Conservation (phyloP, 2,113 vertebrate species). For the Ifrita kowaldi region DNA sequence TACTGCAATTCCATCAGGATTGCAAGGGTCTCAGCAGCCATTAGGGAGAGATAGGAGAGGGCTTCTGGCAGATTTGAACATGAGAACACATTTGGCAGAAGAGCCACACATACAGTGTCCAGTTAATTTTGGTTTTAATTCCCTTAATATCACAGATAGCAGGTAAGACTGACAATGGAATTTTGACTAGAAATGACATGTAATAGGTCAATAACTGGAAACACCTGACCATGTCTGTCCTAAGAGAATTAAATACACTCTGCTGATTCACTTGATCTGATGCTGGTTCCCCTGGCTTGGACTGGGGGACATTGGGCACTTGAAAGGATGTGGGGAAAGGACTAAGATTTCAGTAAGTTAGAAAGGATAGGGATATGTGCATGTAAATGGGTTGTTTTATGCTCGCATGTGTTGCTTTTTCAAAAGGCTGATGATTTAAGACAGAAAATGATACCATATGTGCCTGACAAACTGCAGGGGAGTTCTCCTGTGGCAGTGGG, state of each 20-base stretch:
- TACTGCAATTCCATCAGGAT: background rate
- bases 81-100: background rate
- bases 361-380: background rate
- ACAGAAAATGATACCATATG: background rate
- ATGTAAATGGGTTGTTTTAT: background rate
- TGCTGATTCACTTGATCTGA: background rate
- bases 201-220: background rate
- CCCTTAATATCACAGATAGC: background rate
- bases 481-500: background rate
- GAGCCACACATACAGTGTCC: background rate
- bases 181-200: background rate
- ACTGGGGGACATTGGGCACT: background rate
- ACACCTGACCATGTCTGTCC: background rate
- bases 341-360: background rate
- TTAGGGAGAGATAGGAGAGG: background rate
- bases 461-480: background rate
- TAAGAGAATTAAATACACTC: background rate
- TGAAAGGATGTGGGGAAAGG: background rate
- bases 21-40: background rate
- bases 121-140: background rate
- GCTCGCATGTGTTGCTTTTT: background rate
- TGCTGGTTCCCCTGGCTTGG: background rate
- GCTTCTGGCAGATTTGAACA: background rate
- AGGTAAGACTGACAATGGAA: background rate
- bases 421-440: background rate